Evolutionary conservation across 2,113 vertebrate genomes (phyloP), one percentile per base, ranked within the genome.

Genomic region (Trichomycterus rosablanca): DNA sequence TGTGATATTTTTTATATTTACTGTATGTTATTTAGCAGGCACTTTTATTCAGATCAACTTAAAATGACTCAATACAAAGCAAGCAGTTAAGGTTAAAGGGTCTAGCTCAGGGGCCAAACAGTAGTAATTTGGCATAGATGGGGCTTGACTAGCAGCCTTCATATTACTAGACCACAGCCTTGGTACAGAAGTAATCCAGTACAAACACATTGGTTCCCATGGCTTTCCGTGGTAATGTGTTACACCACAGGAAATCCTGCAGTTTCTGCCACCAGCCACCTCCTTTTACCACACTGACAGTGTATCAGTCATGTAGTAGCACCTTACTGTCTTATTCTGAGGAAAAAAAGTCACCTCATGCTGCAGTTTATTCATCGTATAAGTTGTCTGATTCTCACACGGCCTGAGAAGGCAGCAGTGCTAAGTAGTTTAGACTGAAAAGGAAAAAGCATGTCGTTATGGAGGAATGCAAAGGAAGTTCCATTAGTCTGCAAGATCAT

Each of bases 381-480:
- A 7, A 46, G 34, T 23, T 4, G 1, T 32, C 26, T 52, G 18
- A 52, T 52, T 43, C 10, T 22, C 57, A 20, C 15, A 22, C 26
- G 19, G 28, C 18, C 50, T 63, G 16, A 44, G 20, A n/a, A 30
- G 7, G n/a, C 19, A 24, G 39, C 49, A 2, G 5, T 44, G n/a
- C 59, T 24, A 56, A 68, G 65, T 45, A 14, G 44, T 68, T 69
- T 3, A 2, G 16, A 8, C 42, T 63, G 48, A 64, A 48, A 48
- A 42, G 75, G 67, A 78, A 81, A 80, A 67, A 46, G 53, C 61
- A 75, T 60, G 61, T 75, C 69, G 52, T 34, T 46, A 34, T 24
- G 59, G 28, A 71, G 76, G 79, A 85, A 85, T 85, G 75, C 68
- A 61, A 65, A 57, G 56, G 68, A 71, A 74, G 45, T 66, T 72